Percentiles rank a stretch among this genome's conserved stretches.
Conservation (phyloP, 2,113 vertebrate genomes). For the Lipotes vexillifer region DNA sequence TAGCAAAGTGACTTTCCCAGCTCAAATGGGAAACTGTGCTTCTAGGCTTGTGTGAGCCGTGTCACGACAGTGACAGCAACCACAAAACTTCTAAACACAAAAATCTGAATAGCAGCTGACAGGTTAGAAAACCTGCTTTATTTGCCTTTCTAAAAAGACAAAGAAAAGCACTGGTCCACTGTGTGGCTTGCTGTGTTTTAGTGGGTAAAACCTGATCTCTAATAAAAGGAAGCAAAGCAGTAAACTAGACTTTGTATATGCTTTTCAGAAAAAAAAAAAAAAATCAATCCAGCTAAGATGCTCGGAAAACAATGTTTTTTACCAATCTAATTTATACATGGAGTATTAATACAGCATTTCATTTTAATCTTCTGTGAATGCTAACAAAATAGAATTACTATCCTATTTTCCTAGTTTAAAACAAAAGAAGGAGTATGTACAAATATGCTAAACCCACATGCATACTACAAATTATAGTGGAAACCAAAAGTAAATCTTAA, state of each 20-base stretch:
- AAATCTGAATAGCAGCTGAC: neutral
- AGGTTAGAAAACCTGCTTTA: neutral
- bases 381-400: neutral
- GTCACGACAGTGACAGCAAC: neutral
- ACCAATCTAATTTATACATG: neutral
- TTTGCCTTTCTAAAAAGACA: neutral
- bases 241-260: neutral
- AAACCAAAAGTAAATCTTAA: neutral
- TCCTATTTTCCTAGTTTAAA: conserved; percentile 11
- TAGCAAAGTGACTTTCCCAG: conserved; percentile 1
- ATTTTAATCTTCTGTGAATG: neutral
- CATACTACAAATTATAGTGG: neutral
- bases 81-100: neutral
- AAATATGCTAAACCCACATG: neutral
- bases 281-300: neutral
- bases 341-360: neutral
- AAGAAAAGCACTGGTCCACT: neutral
- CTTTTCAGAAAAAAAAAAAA: neutral
- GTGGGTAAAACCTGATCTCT: neutral
- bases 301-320: neutral
- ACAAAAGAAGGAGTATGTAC: neutral
- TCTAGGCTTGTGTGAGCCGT: neutral
- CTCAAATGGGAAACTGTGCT: neutral
- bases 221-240: conserved; percentile 1
- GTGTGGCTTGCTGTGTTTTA: neutral